These are phyloP conservation scores for Selenia dentaria DNA, from an alignment of 2,888 invertebrate species.

Conservation along the genomic window DNA sequence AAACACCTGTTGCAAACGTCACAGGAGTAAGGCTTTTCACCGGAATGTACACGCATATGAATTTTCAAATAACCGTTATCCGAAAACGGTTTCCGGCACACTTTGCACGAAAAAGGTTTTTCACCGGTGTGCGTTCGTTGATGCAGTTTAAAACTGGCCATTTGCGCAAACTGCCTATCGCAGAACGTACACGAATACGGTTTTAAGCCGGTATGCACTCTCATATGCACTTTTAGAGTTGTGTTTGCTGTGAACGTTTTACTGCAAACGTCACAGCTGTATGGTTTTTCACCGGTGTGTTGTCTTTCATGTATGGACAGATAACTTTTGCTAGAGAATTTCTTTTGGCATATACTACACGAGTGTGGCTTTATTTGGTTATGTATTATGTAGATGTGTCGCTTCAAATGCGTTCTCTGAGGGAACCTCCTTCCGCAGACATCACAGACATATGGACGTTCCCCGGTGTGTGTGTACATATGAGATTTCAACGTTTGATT, in stretches of 20 bases:
- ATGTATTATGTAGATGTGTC: slow-evolving; percentile 73
- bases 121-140: slow-evolving; percentile 72
- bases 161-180: slow-evolving; percentile 66
- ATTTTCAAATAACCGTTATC: slow-evolving; percentile 76
- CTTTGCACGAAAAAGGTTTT: slow-evolving; percentile 60
- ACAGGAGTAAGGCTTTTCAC: slow-evolving; percentile 67
- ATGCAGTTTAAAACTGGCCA: slow-evolving; percentile 72
- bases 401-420: slow-evolving; percentile 67
- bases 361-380: slow-evolving; percentile 62
- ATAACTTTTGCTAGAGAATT: slow-evolving; percentile 73
- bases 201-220: slow-evolving; percentile 69
- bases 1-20: slow-evolving; percentile 67
- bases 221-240: slow-evolving; percentile 72
- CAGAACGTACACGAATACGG: slow-evolving; percentile 70
- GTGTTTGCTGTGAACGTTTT: slow-evolving; percentile 73
- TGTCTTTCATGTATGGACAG: slow-evolving; percentile 67
- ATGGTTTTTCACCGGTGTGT: slow-evolving; percentile 69
- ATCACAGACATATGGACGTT: slow-evolving; percentile 69
- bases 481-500: slow-evolving; percentile 73
- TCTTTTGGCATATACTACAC: slow-evolving; percentile 66
- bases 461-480: slow-evolving; percentile 69
- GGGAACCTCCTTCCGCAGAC: slow-evolving; percentile 68
- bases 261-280: slow-evolving; percentile 67
- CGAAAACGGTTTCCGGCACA: slow-evolving; percentile 71
- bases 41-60: slow-evolving; percentile 72